Evolutionary conservation across 2,113 vertebrate genomes (phyloP), one percentile per base, ranked within the genome.

Genomic region (Camelus bactrianus): DNA sequence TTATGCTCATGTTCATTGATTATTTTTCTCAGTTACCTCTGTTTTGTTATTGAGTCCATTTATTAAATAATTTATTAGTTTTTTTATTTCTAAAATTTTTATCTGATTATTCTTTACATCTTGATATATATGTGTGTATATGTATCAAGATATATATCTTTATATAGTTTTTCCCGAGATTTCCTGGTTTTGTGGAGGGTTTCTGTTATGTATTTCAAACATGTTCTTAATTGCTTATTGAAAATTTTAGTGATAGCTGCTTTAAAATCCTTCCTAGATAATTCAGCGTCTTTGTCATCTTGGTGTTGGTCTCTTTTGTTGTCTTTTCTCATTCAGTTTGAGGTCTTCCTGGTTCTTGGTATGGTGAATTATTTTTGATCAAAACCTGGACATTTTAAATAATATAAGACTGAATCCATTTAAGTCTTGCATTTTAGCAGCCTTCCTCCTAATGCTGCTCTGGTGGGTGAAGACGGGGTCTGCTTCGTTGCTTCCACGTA

Each of bases 321-420:
- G 52, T 70, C 65, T 94, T 94, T 81, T 67, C 6, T 89, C 65
- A 35, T 70, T 69, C 28, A 48, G 12, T 76, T 80, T 79, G 54
- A 85, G 42, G 62, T 85, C 60, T 95, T 91, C n/a, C 15, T 86
- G 88, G 32, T 62, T 72, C 46, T 95, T 95, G 28, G 64, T 60
- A n/a, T 69, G 69, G 83, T 1, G 1, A 69, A 42, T 72, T 30
- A 58, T 26, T 80, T 79, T 85, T 62, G 1, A 42, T 54, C 22
- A 62, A 95, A 79, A 42, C 30, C 24, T 90, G 24, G 11, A 52
- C 13, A n/a, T 62, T 79, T 72, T 84, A 85, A 77, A 54, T 77
- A 62, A 3, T 26, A 12, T 38, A 26, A 60, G 42, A 52, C 70
- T 54, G 30, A 89, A 64, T 89, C n/a, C 73, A 32, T 16, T 77